Evolutionary conservation across 1,140 invertebrate genomes (phyloP).

Genomic region (Solenopsis fugax): DNA sequence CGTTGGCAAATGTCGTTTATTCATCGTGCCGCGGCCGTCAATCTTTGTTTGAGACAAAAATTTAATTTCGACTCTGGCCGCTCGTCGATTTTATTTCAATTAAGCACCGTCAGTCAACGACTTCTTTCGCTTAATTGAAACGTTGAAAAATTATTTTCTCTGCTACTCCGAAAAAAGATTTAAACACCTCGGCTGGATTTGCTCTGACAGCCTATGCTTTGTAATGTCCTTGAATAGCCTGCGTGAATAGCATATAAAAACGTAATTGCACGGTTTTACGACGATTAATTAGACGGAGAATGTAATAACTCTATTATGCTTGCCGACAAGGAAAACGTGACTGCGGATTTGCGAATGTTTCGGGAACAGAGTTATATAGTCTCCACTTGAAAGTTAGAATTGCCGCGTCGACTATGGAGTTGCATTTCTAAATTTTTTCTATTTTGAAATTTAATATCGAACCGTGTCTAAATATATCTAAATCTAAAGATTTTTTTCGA

Average conservation of each 20-base stretch:
- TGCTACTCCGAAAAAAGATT: conserved; percentile 34
- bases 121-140: conserved; percentile 60
- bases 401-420: background rate
- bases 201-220: conserved; percentile 37
- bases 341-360: background rate
- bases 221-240: conserved; percentile 24
- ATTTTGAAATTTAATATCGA: background rate
- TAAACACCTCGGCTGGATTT: conserved; percentile 13
- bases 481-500: background rate
- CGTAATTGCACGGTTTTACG: conserved; percentile 53
- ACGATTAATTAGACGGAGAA: conserved; percentile 57
- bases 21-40: conserved; percentile 29
- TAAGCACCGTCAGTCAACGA: conserved; percentile 56
- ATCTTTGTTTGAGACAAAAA: conserved; percentile 62
- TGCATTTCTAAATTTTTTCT: background rate
- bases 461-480: background rate
- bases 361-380: conserved; percentile 11
- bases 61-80: conserved; percentile 41
- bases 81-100: conserved; percentile 61
- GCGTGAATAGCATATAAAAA: conserved; percentile 53
- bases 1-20: conserved; percentile 38
- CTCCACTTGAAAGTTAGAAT: conserved; percentile 22
- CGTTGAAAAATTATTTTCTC: conserved; percentile 61
- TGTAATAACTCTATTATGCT: conserved; percentile 54
- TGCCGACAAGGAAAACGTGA: conserved; percentile 41